Percentiles rank a stretch among this genome's conserved stretches.
Evolutionary conservation across 2,888 invertebrate species (phyloP).

Genomic region (Rhamphomyia laevipes): DNA sequence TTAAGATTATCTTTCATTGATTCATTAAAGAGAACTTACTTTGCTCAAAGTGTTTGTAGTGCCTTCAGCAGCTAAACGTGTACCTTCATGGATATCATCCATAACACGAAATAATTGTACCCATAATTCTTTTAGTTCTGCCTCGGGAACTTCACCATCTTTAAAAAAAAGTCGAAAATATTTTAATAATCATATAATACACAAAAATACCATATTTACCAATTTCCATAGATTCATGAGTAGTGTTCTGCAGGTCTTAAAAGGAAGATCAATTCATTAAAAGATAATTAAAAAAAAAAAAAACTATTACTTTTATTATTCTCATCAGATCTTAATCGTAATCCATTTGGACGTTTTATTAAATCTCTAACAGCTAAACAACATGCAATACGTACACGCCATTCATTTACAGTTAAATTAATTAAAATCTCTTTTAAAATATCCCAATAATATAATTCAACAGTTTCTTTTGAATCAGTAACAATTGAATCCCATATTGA

Average conservation of each 20-base stretch:
- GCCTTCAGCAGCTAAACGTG: slow-evolving; percentile 59
- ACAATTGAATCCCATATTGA: slow-evolving; percentile 90
- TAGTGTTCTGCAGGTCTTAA: slow-evolving; percentile 12
- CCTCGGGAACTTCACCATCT: slow-evolving; percentile 33
- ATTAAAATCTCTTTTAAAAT: slow-evolving; percentile 60
- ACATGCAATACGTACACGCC: slow-evolving; percentile 84
- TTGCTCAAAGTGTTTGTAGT: slow-evolving; percentile 63
- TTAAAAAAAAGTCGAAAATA: not conserved
- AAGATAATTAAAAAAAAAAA: slow-evolving; percentile 8
- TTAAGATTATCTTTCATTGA: slow-evolving; percentile 1
- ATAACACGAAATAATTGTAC: slow-evolving; percentile 74
- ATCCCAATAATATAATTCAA: slow-evolving; percentile 41
- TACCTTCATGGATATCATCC: slow-evolving; percentile 90
- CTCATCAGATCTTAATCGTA: slow-evolving; percentile 31
- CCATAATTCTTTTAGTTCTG: slow-evolving; percentile 46
- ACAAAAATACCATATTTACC: slow-evolving; percentile 17
- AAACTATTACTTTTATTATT: not conserved
- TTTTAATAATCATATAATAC: not conserved
- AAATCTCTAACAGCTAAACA: slow-evolving; percentile 80
- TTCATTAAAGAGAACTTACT: slow-evolving; percentile 36
- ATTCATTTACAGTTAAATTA: slow-evolving; percentile 73
- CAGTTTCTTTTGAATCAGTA: slow-evolving; percentile 69
- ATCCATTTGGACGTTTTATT: slow-evolving; percentile 47
- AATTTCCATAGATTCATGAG: slow-evolving; percentile 19
- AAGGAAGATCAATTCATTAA: slow-evolving; percentile 1